phyloP scores from a whole-genome alignment of 1,140 invertebrate genomes.

The Drosophila ercepeae region DNA sequence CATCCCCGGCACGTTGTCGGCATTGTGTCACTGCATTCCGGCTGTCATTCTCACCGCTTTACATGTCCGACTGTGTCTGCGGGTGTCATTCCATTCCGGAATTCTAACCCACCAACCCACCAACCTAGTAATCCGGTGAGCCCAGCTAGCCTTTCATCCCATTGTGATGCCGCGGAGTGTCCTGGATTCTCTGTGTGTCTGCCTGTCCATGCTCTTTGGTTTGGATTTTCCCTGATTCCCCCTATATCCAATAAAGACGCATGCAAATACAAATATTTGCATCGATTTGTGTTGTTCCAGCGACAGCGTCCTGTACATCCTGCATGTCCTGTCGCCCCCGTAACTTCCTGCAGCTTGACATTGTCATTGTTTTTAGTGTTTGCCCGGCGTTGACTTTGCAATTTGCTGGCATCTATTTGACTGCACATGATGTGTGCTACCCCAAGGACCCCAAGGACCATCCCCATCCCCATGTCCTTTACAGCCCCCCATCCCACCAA shows the following conservation, averaged over 20 bases:
- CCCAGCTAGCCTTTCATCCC: slow-evolving; percentile 5
- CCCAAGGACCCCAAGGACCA: background rate
- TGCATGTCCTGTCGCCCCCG: background rate
- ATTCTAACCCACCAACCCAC: slow-evolving; percentile 10
- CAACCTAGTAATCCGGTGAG: slow-evolving; percentile 7
- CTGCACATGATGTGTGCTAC: slow-evolving; percentile 14
- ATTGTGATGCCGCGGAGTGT: slow-evolving; percentile 9
- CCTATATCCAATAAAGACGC: slow-evolving; percentile 63
- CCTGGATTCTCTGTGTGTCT: slow-evolving; percentile 6
- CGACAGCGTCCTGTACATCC: slow-evolving; percentile 21
- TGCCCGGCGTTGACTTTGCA: slow-evolving; percentile 65
- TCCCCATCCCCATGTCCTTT: background rate
- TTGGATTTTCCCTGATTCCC: slow-evolving; percentile 5
- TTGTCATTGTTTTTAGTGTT: slow-evolving; percentile 72
- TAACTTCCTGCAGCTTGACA: slow-evolving; percentile 15
- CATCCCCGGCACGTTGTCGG: slow-evolving; percentile 37
- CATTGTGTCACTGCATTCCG: slow-evolving; percentile 41
- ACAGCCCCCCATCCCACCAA: background rate
- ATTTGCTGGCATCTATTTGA: slow-evolving; percentile 67
- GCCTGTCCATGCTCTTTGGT: background rate
- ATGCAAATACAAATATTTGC: slow-evolving; percentile 81
- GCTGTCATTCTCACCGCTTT: slow-evolving; percentile 12
- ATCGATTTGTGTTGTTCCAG: slow-evolving; percentile 75
- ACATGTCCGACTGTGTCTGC: slow-evolving; percentile 21
- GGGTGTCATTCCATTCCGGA: background rate